Evolutionary conservation across 2,113 vertebrate genomes (phyloP), one percentile per base, ranked within the genome.

Genomic region (Acrocephalus kingi): DNA sequence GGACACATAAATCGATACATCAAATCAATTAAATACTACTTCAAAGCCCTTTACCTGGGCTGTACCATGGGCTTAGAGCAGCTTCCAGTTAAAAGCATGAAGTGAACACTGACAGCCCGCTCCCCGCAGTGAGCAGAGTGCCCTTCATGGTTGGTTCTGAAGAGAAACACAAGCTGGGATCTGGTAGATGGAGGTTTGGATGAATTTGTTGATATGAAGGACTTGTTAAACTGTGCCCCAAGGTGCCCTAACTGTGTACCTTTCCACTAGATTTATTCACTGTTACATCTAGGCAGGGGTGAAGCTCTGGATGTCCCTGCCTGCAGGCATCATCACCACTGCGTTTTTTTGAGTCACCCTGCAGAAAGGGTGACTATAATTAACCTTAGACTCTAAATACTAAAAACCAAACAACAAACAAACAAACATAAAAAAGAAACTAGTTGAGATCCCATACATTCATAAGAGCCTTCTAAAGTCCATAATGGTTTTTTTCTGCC

Each of bases 41-140:
- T 45, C 66, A 52, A 76, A 90, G 52, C 24, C n/a, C 63, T 87
- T 46, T 54, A 67, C 30, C n/a, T 84, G 55, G 31, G 25, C n/a
- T 15, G 2, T 51, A 14, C 20, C 6, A 2, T 49, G 76, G 31
- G 9, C 46, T 77, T 63, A 55, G 52, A 78, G 33, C 18, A 90
- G 27, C 15, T 94, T 89, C 37, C 63, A 91, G 15, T 6, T 45
- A 16, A 78, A 74, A 77, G 13, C 20, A 51, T 1, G 2, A 69
- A 49, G 28, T 1, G 3, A 80, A 18, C 2, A 2, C 41, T 41
- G 63, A 10, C n/a, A 64, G 25, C 20, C 28, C 0, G 0, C 43
- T 82, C 33, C 33, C 11, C 2, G 2, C 62, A 48, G 35, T 6
- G 4, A 72, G 24, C 35, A 13, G 0, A 2, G 15, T 56, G 27